A percentile compares a stretch with the other conserved stretches of the same genome.
These are phyloP conservation scores for Lasius fuliginosus DNA, from an alignment of 2,888 invertebrate species.

Conservation along the genomic window DNA sequence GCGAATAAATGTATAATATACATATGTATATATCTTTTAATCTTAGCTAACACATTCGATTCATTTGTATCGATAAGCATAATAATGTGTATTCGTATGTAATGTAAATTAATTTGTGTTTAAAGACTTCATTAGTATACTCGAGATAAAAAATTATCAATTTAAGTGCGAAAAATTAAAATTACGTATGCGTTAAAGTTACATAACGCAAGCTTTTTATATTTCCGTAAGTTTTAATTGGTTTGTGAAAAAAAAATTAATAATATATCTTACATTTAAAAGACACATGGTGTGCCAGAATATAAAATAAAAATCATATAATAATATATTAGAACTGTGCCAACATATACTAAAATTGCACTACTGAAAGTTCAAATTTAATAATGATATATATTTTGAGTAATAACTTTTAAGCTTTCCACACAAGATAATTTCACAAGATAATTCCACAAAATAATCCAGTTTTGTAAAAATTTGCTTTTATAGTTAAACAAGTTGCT, in stretches of 20 bases:
- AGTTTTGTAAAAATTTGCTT: not conserved
- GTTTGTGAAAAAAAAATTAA: not conserved
- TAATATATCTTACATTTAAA: not conserved
- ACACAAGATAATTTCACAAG: not conserved
- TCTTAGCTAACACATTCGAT: not conserved
- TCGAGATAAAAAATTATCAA: not conserved
- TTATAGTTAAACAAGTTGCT: not conserved
- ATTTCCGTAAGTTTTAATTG: not conserved
- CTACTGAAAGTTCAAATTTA: not conserved
- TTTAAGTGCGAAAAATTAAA: not conserved
- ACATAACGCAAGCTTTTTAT: not conserved
- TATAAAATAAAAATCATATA: not conserved
- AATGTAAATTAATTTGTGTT: not conserved
- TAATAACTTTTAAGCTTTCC: not conserved
- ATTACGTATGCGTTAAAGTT: not conserved
- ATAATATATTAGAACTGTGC: not conserved
- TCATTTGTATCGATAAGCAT: not conserved
- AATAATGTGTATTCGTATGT: not conserved
- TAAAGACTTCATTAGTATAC: not conserved
- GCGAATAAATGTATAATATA: not conserved
- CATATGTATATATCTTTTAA: not conserved
- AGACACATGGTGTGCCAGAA: not conserved
- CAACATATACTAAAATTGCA: not conserved
- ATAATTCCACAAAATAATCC: not conserved
- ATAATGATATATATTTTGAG: not conserved